Evolutionary conservation across 2,888 invertebrate species (phyloP).

Genomic region (Lottia gigantea): DNA sequence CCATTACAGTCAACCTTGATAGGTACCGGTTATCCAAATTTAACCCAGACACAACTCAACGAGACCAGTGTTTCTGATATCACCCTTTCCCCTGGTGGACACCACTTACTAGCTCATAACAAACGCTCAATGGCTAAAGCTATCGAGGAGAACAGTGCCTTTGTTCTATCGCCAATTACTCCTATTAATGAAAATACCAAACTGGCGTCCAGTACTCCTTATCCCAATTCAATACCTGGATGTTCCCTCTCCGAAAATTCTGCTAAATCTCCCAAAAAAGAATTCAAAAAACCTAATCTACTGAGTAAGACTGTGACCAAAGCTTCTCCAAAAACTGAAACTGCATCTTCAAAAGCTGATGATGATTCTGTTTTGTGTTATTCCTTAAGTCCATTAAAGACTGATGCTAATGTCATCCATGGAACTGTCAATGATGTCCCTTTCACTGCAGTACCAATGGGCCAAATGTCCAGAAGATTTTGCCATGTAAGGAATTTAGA

Average conservation of each 20-base stretch:
- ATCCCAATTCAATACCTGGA: neutral
- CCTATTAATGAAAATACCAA: neutral
- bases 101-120: neutral
- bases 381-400: neutral
- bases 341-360: neutral
- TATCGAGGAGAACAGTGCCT: neutral
- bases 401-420: neutral
- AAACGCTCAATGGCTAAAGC: neutral
- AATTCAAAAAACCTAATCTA: neutral
- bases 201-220: neutral
- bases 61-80: neutral
- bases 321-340: neutral
- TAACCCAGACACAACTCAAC: neutral
- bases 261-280: neutral
- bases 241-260: neutral
- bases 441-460: neutral
- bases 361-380: neutral
- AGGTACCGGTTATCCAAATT: neutral
- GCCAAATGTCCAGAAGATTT: neutral
- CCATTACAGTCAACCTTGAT: too few relatives aligned
- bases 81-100: neutral
- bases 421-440: neutral
- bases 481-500: neutral
- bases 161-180: neutral
- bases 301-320: neutral